Base-by-base conservation (phyloP, 1,140 invertebrate species). In the Camponotus vicinus region DNA sequence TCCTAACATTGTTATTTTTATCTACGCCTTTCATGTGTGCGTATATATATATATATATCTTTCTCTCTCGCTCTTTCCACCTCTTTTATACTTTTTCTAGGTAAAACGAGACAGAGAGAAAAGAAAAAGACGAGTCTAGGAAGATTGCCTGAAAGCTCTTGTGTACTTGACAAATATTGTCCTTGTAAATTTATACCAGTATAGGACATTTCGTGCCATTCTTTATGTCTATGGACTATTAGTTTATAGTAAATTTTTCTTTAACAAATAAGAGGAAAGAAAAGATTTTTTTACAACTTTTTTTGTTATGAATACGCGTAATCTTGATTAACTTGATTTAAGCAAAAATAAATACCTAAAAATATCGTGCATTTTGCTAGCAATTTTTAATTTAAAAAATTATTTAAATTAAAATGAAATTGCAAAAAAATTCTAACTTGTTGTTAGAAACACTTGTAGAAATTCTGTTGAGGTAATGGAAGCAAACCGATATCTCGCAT, bases 131-230 rank as follows among this genome's bases (percentile, higher is more conserved):
- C 11, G 27, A 67, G 21, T 21, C 32, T 27, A 18, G 55, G 42
- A 79, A 79, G 13, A 55, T 79, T 55, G 45, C 21, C 13, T 55
- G 64, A 69, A 40, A 40, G 45, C 64, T 70, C 4, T 66, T 79
- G 45, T 80, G 21, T 69, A 55, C 34, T 9, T 37, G 34, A 70
- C 77, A 80, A 80, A 80, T 80, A 69, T 80, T 80, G 77, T 40
- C 13, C 8, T 55, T 80, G 63, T 69, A 69, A 69, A 69, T 69
- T 34, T 66, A 42, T 18, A 78, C 59, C 69, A 69, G 18, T 27
- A 18, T 11, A 55, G 8, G n/a, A 80, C 11, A 57, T 45, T 67
- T 7, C 45, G 15, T 18, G 32, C 32, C 64, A 55, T 42, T 55
- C 40, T 15, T 63, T 59, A 13, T n/a, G 34, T 55, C 42, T 37